phyloP scores from a whole-genome alignment of 2,113 vertebrate species.

The Syngnathus floridae region DNA sequence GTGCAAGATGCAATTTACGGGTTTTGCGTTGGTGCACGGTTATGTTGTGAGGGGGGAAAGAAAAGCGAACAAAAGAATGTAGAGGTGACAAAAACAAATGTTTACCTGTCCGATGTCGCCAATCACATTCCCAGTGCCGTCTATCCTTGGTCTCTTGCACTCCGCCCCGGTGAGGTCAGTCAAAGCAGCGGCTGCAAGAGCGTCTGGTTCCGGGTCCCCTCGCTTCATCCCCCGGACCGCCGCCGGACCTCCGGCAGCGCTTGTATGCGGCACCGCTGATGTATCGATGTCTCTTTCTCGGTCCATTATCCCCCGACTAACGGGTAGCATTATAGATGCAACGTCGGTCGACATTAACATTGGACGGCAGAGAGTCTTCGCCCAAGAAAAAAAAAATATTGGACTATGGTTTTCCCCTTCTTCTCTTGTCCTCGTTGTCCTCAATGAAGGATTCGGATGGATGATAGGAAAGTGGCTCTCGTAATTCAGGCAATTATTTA shows the following conservation, averaged over 20 bases:
- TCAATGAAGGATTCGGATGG: constrained; percentile 10
- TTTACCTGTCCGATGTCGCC: constrained; percentile 69
- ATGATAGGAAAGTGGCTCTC: constrained; percentile 27
- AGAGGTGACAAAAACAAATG: not conserved
- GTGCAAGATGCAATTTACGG: not conserved
- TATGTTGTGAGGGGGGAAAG: constrained; percentile 28
- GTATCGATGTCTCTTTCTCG: constrained; percentile 65
- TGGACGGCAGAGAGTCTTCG: constrained; percentile 53
- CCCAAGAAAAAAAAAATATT: constrained; percentile 25
- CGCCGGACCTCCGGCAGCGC: constrained; percentile 53
- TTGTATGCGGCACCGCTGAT: constrained; percentile 48
- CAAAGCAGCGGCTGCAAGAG: constrained; percentile 56
- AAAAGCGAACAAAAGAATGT: not conserved
- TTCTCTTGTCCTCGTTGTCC: constrained; percentile 21
- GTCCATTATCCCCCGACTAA: constrained; percentile 72
- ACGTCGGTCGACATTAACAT: constrained; percentile 78
- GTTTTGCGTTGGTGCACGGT: constrained; percentile 36
- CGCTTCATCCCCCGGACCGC: constrained; percentile 70
- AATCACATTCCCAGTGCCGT: constrained; percentile 57
- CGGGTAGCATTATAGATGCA: constrained; percentile 69
- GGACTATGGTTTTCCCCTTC: constrained; percentile 9
- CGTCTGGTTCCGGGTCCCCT: constrained; percentile 73
- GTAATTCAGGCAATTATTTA: constrained; percentile 42
- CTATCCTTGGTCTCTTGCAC: constrained; percentile 72
- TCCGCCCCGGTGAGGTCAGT: constrained; percentile 62